phyloP scores from a whole-genome alignment of 2,888 invertebrate species.

The Phytoseiulus persimilis region DNA sequence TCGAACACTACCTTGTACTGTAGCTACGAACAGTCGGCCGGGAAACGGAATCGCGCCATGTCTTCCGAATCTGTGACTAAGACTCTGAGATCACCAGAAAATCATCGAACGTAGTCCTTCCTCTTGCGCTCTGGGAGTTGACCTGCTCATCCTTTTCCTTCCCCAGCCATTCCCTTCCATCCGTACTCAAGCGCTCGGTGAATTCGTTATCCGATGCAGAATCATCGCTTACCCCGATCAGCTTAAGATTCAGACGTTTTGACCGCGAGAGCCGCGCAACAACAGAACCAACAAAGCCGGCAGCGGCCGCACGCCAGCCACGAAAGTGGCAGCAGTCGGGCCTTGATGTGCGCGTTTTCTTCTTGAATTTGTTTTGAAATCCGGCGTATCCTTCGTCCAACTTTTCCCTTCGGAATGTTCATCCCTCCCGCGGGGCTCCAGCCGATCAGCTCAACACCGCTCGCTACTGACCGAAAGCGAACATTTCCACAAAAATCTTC shows the following conservation, averaged over 20 bases:
- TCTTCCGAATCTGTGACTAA: background rate
- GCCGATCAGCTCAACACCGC: background rate
- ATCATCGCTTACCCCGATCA: too few relatives aligned
- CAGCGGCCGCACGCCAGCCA: background rate
- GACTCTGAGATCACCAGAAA: background rate
- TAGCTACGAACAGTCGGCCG: background rate
- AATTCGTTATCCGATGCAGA: too few relatives aligned
- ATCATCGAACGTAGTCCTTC: background rate
- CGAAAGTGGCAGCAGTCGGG: background rate
- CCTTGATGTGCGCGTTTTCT: background rate
- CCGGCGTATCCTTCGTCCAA: background rate
- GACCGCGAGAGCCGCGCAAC: too few relatives aligned
- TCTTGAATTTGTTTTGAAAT: background rate
- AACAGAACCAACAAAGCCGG: background rate
- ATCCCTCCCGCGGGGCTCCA: background rate
- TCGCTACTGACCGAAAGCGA: background rate
- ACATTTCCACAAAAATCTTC: background rate
- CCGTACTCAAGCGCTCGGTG: too few relatives aligned
- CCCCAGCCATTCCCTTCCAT: too few relatives aligned
- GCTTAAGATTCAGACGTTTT: too few relatives aligned
- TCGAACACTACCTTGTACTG: background rate
- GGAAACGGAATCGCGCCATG: background rate
- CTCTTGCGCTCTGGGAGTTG: too few relatives aligned
- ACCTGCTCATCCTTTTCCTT: too few relatives aligned
- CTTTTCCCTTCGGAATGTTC: background rate